These are phyloP conservation scores for Neuroterus valhalla DNA, from an alignment of 1,140 invertebrate genomes.

Conservation along the genomic window DNA sequence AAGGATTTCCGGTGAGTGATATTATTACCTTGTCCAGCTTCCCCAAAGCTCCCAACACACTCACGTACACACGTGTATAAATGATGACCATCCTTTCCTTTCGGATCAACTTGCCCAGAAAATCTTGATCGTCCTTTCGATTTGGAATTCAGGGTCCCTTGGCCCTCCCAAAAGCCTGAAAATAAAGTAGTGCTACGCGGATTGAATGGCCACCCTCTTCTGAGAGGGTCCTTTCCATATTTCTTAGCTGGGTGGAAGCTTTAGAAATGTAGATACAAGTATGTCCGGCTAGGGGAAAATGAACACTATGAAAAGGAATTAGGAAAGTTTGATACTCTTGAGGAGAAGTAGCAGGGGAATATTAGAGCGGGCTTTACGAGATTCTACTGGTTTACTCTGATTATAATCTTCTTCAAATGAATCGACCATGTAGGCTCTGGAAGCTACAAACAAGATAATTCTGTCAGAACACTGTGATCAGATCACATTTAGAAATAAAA, in stretches of 20 bases:
- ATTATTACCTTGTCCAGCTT: constrained; percentile 44
- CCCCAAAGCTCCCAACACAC: background rate
- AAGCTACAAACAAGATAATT: too few relatives aligned
- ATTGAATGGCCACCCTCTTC: constrained; percentile 17
- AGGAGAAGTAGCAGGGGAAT: too few relatives aligned
- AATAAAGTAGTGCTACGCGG: constrained; percentile 19
- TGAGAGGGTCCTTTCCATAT: background rate
- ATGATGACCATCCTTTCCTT: background rate
- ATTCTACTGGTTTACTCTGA: too few relatives aligned
- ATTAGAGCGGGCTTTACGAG: background rate
- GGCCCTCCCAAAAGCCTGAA: background rate
- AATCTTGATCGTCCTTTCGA: constrained; percentile 7
- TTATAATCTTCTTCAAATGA: too few relatives aligned
- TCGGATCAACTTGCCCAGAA: background rate
- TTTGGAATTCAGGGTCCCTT: background rate
- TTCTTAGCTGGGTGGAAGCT: background rate
- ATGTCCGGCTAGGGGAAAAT: background rate
- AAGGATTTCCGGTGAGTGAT: constrained; percentile 40
- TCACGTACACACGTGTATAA: constrained; percentile 20
- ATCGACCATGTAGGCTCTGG: too few relatives aligned
- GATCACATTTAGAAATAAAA: too few relatives aligned
- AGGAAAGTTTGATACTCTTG: background rate
- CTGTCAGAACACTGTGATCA: too few relatives aligned
- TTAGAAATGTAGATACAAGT: background rate
- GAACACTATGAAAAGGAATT: background rate